Conservation (phyloP, 2,888 invertebrate species). For the Leptinotarsa juncta region DNA sequence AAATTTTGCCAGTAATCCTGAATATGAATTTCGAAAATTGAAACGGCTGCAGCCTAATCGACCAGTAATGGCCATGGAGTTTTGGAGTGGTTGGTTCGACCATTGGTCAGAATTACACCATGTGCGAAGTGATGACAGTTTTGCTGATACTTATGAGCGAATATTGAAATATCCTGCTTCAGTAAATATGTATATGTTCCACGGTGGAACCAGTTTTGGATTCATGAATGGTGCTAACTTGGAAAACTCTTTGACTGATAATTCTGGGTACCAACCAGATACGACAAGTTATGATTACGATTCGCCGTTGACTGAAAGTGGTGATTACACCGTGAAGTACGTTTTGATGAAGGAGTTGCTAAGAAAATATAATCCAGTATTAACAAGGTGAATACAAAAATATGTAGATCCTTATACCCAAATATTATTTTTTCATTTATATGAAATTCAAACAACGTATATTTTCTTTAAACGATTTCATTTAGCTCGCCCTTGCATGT, state of each 20-base stretch:
- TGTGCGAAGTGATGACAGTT: slow-evolving; percentile 49
- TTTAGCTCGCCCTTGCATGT: no score
- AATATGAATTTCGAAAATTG: slow-evolving; percentile 65
- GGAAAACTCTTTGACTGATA: slow-evolving; percentile 51
- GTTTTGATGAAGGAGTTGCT: slow-evolving; percentile 71
- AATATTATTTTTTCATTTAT: no score
- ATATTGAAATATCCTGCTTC: slow-evolving; percentile 65
- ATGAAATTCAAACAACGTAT: no score
- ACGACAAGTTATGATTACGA: slow-evolving; percentile 74
- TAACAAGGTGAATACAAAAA: slow-evolving; percentile 48
- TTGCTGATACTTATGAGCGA: slow-evolving; percentile 44
- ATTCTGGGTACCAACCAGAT: slow-evolving; percentile 60
- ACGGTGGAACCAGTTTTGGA: slow-evolving; percentile 90
- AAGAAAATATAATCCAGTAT: slow-evolving; percentile 56
- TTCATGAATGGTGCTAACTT: slow-evolving; percentile 70
- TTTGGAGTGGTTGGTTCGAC: slow-evolving; percentile 72
- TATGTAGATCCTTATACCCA: not conserved
- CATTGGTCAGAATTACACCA: slow-evolving; percentile 68
- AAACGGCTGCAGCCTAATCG: slow-evolving; percentile 65
- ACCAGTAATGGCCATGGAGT: slow-evolving; percentile 71
- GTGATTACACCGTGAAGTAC: slow-evolving; percentile 90
- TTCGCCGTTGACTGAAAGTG: slow-evolving; percentile 89
- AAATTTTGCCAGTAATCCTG: slow-evolving; percentile 68
- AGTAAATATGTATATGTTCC: slow-evolving; percentile 92
- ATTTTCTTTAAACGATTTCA: no score